Conservation (phyloP, 37 sponge, comb jelly and placozoan species). For the Petrosia ficiformis region DNA sequence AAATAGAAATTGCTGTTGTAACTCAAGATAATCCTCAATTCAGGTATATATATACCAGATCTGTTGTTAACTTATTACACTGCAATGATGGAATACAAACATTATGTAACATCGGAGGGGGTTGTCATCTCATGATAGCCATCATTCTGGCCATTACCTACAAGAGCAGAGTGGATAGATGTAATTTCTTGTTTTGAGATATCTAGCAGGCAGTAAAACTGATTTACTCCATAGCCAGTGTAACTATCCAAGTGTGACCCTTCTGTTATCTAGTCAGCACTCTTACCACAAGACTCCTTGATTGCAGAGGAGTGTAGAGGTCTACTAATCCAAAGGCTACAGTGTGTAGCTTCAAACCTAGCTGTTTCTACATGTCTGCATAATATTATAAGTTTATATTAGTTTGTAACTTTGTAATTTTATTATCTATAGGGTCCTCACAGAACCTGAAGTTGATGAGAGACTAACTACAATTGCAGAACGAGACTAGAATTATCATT, state of each 20-base stretch:
- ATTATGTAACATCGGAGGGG: background rate
- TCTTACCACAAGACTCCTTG: too few relatives aligned
- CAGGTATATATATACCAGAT: conserved; percentile 59
- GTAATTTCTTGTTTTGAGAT: too few relatives aligned
- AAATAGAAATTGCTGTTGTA: conserved; percentile 95
- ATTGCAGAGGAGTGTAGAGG: too few relatives aligned
- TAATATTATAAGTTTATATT: background rate
- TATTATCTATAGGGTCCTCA: conserved; percentile 54
- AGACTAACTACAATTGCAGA: conserved; percentile 89
- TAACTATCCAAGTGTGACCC: too few relatives aligned
- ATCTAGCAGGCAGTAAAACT: too few relatives aligned
- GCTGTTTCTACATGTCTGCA: too few relatives aligned
- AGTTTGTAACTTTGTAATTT: background rate
- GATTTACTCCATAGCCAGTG: too few relatives aligned
- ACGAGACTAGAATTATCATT: conserved; percentile 52
- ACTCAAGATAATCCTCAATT: conserved; percentile 78
- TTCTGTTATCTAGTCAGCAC: too few relatives aligned
- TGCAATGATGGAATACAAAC: too few relatives aligned
- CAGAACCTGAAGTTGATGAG: conserved; percentile 76
- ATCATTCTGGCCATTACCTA: background rate
- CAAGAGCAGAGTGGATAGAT: background rate
- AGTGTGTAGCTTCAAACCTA: too few relatives aligned
- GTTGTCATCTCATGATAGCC: background rate
- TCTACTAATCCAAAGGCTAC: too few relatives aligned
- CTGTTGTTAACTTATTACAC: background rate